A percentile compares a stretch with the other conserved stretches of the same genome.
These are phyloP conservation scores for Cantharis flavilabris DNA, from an alignment of 2,888 invertebrate genomes.

Conservation along the genomic window DNA sequence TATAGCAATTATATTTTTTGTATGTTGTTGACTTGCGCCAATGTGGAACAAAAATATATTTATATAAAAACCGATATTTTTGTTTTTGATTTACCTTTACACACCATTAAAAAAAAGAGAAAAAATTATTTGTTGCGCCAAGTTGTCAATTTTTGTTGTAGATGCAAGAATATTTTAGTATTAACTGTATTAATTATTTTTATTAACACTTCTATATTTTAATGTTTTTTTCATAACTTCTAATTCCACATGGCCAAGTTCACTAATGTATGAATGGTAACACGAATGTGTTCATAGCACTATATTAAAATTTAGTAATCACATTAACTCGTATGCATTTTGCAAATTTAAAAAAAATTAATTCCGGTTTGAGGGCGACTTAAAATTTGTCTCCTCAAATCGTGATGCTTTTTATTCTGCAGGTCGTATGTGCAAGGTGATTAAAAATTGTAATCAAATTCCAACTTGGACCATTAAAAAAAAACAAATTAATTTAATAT, in stretches of 20 bases:
- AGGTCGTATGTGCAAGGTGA: neutral
- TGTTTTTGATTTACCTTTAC: slow-evolving; percentile 28
- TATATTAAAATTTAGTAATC: slow-evolving; percentile 42
- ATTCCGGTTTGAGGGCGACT: neutral
- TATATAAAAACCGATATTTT: slow-evolving; percentile 49
- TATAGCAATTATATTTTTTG: slow-evolving; percentile 55
- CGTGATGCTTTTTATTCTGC: neutral
- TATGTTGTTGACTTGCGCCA: slow-evolving; percentile 59
- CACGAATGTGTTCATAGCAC: slow-evolving; percentile 51
- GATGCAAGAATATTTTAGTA: slow-evolving; percentile 20
- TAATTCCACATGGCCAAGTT: slow-evolving; percentile 58
- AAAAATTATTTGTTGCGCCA: neutral
- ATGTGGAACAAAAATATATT: slow-evolving; percentile 58
- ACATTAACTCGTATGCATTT: slow-evolving; percentile 1
- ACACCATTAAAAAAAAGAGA: neutral
- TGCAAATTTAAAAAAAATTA: neutral
- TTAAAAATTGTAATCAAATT: neutral
- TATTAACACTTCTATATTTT: slow-evolving; percentile 29
- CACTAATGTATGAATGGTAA: slow-evolving; percentile 49
- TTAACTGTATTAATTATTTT: slow-evolving; percentile 29
- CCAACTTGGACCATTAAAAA: too few species aligned
- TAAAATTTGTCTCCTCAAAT: neutral
- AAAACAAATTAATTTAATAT: too few species aligned
- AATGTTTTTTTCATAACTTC: slow-evolving; percentile 36
- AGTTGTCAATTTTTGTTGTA: neutral